Base-by-base conservation (phyloP, 2,113 vertebrate genomes). In the Thinocorus orbignyianus region DNA sequence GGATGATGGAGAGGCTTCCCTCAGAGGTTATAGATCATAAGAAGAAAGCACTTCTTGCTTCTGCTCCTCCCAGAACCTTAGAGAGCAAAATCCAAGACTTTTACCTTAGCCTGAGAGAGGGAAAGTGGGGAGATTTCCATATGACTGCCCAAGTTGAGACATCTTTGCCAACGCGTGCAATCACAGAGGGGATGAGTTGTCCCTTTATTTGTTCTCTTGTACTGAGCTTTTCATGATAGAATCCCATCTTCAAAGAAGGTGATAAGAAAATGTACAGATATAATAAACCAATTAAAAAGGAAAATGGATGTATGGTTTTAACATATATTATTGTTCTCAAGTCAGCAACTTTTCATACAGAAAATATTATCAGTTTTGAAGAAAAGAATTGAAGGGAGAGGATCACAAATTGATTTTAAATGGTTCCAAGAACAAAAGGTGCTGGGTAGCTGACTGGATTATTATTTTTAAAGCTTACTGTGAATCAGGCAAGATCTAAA, bases 401-500 rank as follows among this genome's bases (percentile, higher is more conserved):
- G 83, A 82, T 92, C 57, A 77, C n/a, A 90, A 88, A 57, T 88
- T 88, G 64, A 91, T 91, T 94, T 61, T 68, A 92, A 95, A 86
- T 87, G 55, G 81, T 96, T 87, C 74, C 62, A 69, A 92, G 73
- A 88, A 82, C 22, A 95, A 96, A 94, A 93, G 49, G 62, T 92
- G 66, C 88, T 60, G 48, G 16, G 41, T 87, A 86, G 41, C 24
- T 87, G 33, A 16, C 3, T 81, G 35, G 23, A 55, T 69, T 83
- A 20, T 74, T 73, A 54, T 92, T 90, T 79, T 41, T 62, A 41
- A 88, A n/a, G 25, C 41, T 81, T 52, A 37, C 35, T 60, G 23
- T 88, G 86, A 90, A 95, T 93, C 80, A 96, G 39, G 37, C 55
- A 86, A 91, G 58, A 86, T 88, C 96, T 94, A 72, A 97, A 95